These are phyloP conservation scores for Meandrina meandrites DNA, from an alignment of 92 coral and sea anemone genomes.

Conservation along the genomic window DNA sequence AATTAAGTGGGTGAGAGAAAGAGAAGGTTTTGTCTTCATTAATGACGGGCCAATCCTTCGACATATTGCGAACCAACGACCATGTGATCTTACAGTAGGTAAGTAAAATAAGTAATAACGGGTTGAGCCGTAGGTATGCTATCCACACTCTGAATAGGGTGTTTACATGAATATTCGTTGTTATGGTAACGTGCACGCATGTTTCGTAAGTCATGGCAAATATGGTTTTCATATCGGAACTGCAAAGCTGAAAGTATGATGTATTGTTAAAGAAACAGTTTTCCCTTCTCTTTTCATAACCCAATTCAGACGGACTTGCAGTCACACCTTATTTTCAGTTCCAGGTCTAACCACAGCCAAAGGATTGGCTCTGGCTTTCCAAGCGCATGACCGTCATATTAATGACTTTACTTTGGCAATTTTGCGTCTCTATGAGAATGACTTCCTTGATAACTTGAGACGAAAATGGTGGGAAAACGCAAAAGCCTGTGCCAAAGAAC, in stretches of 20 bases:
- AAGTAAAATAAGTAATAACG: not conserved
- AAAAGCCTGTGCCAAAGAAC: slow-evolving; percentile 22
- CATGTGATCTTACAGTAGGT: slow-evolving; percentile 62
- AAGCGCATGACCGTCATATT: slow-evolving; percentile 48
- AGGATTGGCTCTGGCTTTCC: slow-evolving; percentile 49
- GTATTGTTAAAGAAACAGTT: too few relatives aligned
- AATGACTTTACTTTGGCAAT: slow-evolving; percentile 52
- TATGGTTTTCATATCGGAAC: too few relatives aligned
- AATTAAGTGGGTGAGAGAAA: slow-evolving; percentile 49
- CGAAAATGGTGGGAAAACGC: slow-evolving; percentile 48
- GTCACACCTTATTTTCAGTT: slow-evolving; percentile 8
- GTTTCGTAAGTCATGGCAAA: too few relatives aligned
- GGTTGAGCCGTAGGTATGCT: too few relatives aligned
- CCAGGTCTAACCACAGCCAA: slow-evolving; percentile 37
- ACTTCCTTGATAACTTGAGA: slow-evolving; percentile 46
- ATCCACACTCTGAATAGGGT: too few relatives aligned
- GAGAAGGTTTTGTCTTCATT: slow-evolving; percentile 38
- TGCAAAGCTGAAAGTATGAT: too few relatives aligned
- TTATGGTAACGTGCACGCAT: too few relatives aligned
- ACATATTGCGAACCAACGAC: slow-evolving; percentile 44
- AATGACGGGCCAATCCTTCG: slow-evolving; percentile 51
- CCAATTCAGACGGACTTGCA: too few relatives aligned
- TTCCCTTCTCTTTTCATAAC: too few relatives aligned
- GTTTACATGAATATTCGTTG: too few relatives aligned
- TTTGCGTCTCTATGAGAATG: slow-evolving; percentile 59